Evolutionary conservation across 2,888 invertebrate genomes (phyloP).

Genomic region (Tipula helvola): DNA sequence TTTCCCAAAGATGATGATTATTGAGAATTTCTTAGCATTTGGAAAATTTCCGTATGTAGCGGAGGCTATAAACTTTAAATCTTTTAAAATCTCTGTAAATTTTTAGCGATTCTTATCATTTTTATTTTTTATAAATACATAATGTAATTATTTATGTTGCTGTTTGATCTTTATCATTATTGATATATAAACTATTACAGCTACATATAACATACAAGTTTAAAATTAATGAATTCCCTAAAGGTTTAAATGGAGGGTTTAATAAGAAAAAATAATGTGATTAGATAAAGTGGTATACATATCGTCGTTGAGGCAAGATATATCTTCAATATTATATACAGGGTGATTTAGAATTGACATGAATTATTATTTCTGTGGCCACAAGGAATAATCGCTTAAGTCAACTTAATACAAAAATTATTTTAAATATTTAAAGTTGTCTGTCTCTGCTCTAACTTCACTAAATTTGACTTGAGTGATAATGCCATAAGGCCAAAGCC

Average conservation of each 20-base stretch:
- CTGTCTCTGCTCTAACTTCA: no score
- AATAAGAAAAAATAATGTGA: background rate
- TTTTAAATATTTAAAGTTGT: no score
- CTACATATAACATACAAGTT: background rate
- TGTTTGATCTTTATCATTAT: background rate
- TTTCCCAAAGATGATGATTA: background rate
- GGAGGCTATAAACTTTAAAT: background rate
- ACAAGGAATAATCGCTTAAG: no score
- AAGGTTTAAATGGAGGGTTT: background rate
- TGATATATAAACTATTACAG: background rate
- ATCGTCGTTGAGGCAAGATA: no score
- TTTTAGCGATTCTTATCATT: background rate
- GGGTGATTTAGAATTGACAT: no score
- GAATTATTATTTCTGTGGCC: no score
- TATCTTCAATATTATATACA: no score
- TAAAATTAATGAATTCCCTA: background rate
- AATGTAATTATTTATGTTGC: background rate
- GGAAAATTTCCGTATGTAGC: background rate
- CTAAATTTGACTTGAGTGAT: no score
- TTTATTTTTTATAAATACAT: background rate
- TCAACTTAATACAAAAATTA: no score
- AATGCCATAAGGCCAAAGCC: no score
- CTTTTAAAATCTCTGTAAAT: background rate
- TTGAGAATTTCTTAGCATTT: background rate
- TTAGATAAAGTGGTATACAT: background rate